Base-by-base conservation (phyloP, 2,113 vertebrate species). In the Xenus cinereus region DNA sequence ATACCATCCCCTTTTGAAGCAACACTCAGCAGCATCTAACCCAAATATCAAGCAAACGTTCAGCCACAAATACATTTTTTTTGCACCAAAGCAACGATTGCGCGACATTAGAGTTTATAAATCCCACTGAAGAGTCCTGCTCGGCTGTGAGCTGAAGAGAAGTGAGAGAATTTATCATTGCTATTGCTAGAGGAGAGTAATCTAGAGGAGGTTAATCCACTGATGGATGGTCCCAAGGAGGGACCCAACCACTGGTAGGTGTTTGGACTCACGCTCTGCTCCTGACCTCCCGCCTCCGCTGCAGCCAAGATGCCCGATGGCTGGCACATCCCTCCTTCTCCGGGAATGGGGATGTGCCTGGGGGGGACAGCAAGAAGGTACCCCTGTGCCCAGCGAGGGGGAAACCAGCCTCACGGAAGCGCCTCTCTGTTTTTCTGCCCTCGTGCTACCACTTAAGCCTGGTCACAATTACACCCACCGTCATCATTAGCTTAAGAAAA, bases 401-500 rank as follows among this genome's bases (percentile, higher is more conserved):
- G 68, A 28, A 82, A 46, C 10, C 4, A 2, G 73, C 68, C 69
- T 72, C 53, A 10, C 1, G 21, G 84, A 92, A 90, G 39, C 3
- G 19, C 56, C 46, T 66, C 53, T 87, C 51, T 92, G 43, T n/a
- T 89, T 48, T 69, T 22, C 87, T 92, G 71, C 86, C 80, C 92
- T 95, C 7, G 6, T 3, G 27, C 84, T 95, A 32, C 90, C 83
- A 66, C 96, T 96, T 93, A 87, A 89, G 74, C 41, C 73, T 87
- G 77, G 82, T 94, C 93, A 90, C 90, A 74, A 81, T 92, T 96
- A 28, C 85, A 72, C 90, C 83, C 95, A 53, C 89, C 91, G 90
- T 27, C 90, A 73, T 79, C 90, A 73, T 91, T 84, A 93, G 89
- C 84, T 96, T 89, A 89, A 92, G 95, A 92, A 96, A 96, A 95